Base-by-base conservation (phyloP, 2,113 vertebrate species). In the Macquaria australasica region DNA sequence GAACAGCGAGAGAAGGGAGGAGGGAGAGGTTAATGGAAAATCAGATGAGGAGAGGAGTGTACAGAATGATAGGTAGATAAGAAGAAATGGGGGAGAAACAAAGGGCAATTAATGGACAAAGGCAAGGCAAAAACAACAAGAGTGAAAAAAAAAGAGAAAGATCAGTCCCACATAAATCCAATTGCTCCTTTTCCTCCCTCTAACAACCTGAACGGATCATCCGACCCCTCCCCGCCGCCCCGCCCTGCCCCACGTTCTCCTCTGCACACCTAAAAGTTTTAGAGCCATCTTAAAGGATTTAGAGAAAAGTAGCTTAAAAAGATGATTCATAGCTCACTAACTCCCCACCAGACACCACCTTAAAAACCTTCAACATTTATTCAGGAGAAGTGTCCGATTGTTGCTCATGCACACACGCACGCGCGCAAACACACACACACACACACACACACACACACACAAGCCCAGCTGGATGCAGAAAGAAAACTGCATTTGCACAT, bases 221-320 rank as follows among this genome's bases (percentile, higher is more conserved):
- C 37, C 2, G 8, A 43, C 39, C 73, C 31, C 66, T n/a, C 68
- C 41, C 77, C 4, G 0, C 45, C 34, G 1, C 68, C 62, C 14
- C 67, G 7, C 41, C 48, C 81, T 41, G 60, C 59, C 31, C 68
- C 25, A 3, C 14, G 23, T 53, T 64, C 82, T 77, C 70, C 20
- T 55, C 70, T 63, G 39, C 73, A 90, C 85, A 90, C 71, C 82
- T 80, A 43, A 86, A 85, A 59, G 69, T 87, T 92, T 85, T 73
- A 74, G 58, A 86, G 69, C 77, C 80, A 72, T 84, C 86, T 91
- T 90, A 93, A 86, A 77, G 72, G 90, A 85, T 93, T 90, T 86
- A 87, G 56, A 84, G 85, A 81, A 90, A 92, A 94, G 88, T 71
- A 91, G 90, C 90, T 92, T 93, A 79, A 83, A 85, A 77, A 75